A percentile compares a stretch with the other conserved stretches of the same genome.
phyloP scores from a whole-genome alignment of 2,888 invertebrate species.

The Thelaira solivaga region DNA sequence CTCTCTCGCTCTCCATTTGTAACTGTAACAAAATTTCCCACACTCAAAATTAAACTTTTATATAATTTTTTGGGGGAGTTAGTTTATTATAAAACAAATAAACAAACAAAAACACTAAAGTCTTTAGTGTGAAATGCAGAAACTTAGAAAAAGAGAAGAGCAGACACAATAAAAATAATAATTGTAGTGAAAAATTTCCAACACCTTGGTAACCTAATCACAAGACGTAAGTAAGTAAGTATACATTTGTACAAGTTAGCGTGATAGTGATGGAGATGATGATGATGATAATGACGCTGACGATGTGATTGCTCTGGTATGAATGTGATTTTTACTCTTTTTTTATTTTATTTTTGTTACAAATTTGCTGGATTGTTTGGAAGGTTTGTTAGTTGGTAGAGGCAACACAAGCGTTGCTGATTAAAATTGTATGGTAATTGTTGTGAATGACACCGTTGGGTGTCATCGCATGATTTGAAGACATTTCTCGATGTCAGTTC shows the following conservation, averaged over 20 bases:
- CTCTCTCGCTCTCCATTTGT: no score
- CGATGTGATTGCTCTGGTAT: conserved; percentile 22
- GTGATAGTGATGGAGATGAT: conserved; percentile 1
- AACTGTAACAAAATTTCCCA: conserved; percentile 40
- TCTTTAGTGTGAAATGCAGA: background rate
- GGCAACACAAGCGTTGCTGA: conserved; percentile 60
- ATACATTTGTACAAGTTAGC: background rate
- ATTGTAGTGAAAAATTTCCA: conserved; percentile 35
- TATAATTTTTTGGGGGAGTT: conserved; percentile 32
- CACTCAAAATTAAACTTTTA: conserved; percentile 48
- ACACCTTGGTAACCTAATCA: conserved; percentile 60
- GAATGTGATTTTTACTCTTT: conserved; percentile 1
- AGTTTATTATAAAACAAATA: conserved; percentile 35
- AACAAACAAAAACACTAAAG: conserved; percentile 35
- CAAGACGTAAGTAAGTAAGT: conserved; percentile 20
- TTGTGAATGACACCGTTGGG: conserved; percentile 62
- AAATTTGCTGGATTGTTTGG: background rate
- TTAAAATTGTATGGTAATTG: conserved; percentile 58
- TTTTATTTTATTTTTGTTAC: background rate
- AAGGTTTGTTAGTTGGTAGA: conserved; percentile 39
- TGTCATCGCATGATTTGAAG: conserved; percentile 61
- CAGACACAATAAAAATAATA: background rate
- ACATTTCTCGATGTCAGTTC: conserved; percentile 45
- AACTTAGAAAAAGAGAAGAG: background rate
- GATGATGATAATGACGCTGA: no score